Base-by-base conservation (phyloP, 2,888 invertebrate species). In the Nephrocerus scutellatus region DNA sequence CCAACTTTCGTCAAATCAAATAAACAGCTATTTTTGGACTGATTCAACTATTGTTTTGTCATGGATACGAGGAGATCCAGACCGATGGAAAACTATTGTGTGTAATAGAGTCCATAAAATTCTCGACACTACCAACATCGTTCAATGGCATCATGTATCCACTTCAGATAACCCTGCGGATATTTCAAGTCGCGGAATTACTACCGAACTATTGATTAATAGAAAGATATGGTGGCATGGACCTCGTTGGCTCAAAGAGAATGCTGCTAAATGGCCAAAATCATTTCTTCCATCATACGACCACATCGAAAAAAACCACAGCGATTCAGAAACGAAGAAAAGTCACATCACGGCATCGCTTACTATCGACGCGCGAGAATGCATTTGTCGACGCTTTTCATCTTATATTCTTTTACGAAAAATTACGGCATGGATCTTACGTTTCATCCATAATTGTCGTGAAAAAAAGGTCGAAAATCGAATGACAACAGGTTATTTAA, bases 211-310 rank as follows among this genome's bases (percentile, higher is more conserved):
- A 16, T 15, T 34, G 4, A 3, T 30, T n/a, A 23, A 24, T 5
- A 30, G 31, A 22, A 16, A 21, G n/a, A 30, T 40, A 10, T 40
- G 40, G 42, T 40, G 37, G 40, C 33, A 23, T 6, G 42, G 37
- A n/a, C 39, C 39, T 7, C 8, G 19, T 6, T 44, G 21, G 20
- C 41, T 44, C n/a, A n/a, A n/a, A n/a, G n/a, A n/a, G n/a, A n/a
- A n/a, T n/a, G n/a, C n/a, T n/a, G n/a, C n/a, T n/a, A n/a, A n/a
- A n/a, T n/a, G n/a, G n/a, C n/a, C n/a, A n/a, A n/a, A n/a, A n/a
- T n/a, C n/a, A n/a, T n/a, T n/a, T n/a, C n/a, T n/a, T n/a, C n/a
- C n/a, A n/a, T n/a, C n/a, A n/a, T n/a, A n/a, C n/a, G n/a, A n/a
- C n/a, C n/a, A n/a, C n/a, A n/a, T n/a, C n/a, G n/a, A n/a, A n/a